Evolutionary conservation across 2,888 invertebrate genomes (phyloP), one percentile per base, ranked within the genome.

Genomic region (Hipparchia sbordonii): DNA sequence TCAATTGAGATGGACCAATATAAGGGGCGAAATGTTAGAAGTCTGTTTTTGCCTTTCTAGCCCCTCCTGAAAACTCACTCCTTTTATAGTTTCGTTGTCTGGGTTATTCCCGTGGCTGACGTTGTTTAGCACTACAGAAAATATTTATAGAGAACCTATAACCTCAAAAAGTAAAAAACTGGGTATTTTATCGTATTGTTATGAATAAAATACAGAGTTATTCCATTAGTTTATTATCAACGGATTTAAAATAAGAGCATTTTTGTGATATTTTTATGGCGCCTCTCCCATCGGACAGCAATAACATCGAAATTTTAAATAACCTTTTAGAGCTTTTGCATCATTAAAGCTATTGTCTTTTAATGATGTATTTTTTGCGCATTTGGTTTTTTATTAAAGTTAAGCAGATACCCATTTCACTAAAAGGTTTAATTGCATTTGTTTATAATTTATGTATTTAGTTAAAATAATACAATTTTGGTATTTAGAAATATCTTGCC

Each of bases 1-100:
- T 52, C 8, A 46, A 10, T 52, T 0, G 0, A 46, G 6, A 6
- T 6, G 46, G 4, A 6, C 46, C 46, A 46, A 48, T 2, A 6
- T 48, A 48, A 48, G 7, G 48, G 48, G 12, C 52, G 39, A 5
- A 39, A 54, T 54, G 2, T 54, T 12, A 54, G 9, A 12, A 54
- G 8, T 7, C 12, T 7, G 2, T 45, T 60, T 39, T 45, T 12
- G 12, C 45, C 60, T 12, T 33, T 2, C 48, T 48, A 33, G 10
- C 12, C 7, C 39, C 10, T 9, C 33, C 60, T 10, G 8, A 60
- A 60, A 45, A 33, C 45, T 39, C 23, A 60, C 60, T 8, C 39
- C 39, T 56, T 73, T 73, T 75, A 79, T 79, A 75, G 78, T 78
- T 77, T 80, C 80, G 77, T 79, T 75, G 67, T 76, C 78, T 77